Conservation (phyloP, 2,113 vertebrate genomes). For the Otocyon megalotis region DNA sequence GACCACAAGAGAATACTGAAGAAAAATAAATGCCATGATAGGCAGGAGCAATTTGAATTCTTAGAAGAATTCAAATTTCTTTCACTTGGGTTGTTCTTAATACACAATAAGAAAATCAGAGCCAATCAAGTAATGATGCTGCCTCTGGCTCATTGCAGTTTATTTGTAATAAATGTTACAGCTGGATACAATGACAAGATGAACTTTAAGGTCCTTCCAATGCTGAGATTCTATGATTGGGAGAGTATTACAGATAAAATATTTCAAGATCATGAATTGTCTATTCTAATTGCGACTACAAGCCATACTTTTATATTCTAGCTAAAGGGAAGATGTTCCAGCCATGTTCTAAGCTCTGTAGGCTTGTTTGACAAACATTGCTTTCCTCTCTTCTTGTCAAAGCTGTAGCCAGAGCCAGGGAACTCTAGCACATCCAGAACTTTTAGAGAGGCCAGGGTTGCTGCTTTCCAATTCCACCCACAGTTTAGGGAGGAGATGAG, state of each 20-base stretch:
- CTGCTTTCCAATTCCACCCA: slow-evolving; percentile 68
- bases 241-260: not conserved
- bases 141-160: slow-evolving; percentile 53
- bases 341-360: not conserved
- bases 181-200: slow-evolving; percentile 56
- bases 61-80: slow-evolving; percentile 21
- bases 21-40: not conserved
- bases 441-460: slow-evolving; percentile 17
- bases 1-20: not conserved
- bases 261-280: not conserved
- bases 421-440: slow-evolving; percentile 56
- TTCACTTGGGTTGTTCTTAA: not conserved
- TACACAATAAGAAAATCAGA: not conserved
- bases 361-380: not conserved
- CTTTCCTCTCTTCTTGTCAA: not conserved
- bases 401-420: not conserved
- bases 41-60: not conserved
- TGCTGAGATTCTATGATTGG: not conserved
- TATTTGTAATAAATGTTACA: slow-evolving; percentile 70
- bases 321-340: not conserved
- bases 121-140: slow-evolving; percentile 33
- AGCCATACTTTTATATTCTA: not conserved
- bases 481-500: slow-evolving; percentile 52
- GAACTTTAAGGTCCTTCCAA: not conserved
- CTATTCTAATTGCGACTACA: not conserved